phyloP scores from a whole-genome alignment of 2,888 invertebrate genomes.

The Drosophila merina region DNA sequence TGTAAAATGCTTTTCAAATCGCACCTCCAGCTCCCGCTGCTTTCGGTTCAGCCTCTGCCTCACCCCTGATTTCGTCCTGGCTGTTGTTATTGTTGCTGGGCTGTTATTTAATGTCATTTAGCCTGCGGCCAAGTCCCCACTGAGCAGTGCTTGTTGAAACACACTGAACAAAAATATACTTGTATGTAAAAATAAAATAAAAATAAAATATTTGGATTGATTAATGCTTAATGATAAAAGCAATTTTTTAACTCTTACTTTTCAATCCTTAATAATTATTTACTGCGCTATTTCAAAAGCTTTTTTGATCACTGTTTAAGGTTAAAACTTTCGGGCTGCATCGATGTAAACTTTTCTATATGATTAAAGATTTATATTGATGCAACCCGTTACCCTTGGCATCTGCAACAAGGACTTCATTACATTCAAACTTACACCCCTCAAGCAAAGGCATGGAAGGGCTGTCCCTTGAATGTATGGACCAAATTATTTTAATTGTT shows the following conservation, averaged over 20 bases:
- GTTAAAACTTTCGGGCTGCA: too few relatives aligned
- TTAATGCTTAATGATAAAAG: too few relatives aligned
- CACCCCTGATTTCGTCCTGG: conserved; percentile 22
- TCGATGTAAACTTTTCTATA: too few relatives aligned
- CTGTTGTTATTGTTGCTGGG: conserved; percentile 55
- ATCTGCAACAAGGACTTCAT: conserved; percentile 55
- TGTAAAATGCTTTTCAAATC: conserved; percentile 78
- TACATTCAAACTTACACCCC: conserved; percentile 31
- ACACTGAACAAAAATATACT: conserved; percentile 13
- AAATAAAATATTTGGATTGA: background rate
- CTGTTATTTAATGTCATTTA: conserved; percentile 79
- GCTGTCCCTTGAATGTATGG: conserved; percentile 62
- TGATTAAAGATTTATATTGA: too few relatives aligned
- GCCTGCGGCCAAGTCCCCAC: conserved; percentile 80
- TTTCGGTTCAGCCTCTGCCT: conserved; percentile 38
- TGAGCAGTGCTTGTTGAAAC: conserved; percentile 45
- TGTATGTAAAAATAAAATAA: background rate
- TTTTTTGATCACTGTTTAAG: too few relatives aligned
- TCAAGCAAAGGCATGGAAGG: conserved; percentile 18
- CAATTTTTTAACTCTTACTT: too few relatives aligned
- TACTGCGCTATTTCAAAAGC: too few relatives aligned
- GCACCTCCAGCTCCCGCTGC: conserved; percentile 37
- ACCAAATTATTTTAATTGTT: conserved; percentile 76
- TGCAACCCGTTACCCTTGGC: conserved; percentile 29
- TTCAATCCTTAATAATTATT: too few relatives aligned